Evolutionary conservation across 2,888 invertebrate genomes (phyloP).

Genomic region (Amiota mariae): DNA sequence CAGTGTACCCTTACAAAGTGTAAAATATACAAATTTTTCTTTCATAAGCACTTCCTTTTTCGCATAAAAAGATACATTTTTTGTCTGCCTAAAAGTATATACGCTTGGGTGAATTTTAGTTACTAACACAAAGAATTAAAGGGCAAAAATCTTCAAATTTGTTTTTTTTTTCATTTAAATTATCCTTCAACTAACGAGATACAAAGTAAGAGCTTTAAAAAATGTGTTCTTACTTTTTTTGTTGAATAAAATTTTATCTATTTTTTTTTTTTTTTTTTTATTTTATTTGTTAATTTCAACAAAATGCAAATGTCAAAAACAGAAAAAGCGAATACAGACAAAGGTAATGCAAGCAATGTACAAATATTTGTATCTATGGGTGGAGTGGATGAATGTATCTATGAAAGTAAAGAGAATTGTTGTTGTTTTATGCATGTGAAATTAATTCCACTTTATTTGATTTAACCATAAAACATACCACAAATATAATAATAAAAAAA

Average conservation of each 20-base stretch:
- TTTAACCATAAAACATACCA: conserved; percentile 52
- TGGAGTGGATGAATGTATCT: no score
- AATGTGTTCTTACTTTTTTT: no score
- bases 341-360: not conserved
- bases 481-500: no score
- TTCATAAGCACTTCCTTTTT: no score
- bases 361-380: no score
- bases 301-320: conserved; percentile 5
- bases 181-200: not conserved
- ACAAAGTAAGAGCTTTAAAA: not conserved
- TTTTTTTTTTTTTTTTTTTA: not conserved
- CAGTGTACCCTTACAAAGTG: conserved; percentile 34
- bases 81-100: conserved; percentile 43
- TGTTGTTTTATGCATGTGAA: conserved; percentile 47
- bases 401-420: no score
- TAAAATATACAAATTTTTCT: no score
- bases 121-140: not conserved
- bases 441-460: conserved; percentile 64
- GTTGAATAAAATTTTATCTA: not conserved
- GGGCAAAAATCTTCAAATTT: not conserved
- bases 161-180: not conserved
- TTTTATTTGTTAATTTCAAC: not conserved
- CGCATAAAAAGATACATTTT: conserved; percentile 41
- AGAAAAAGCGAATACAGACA: not conserved
- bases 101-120: conserved; percentile 24